A percentile compares a stretch with the other conserved stretches of the same genome.
Evolutionary conservation across 2,888 invertebrate genomes (phyloP).

Genomic region (Elmis aenea): DNA sequence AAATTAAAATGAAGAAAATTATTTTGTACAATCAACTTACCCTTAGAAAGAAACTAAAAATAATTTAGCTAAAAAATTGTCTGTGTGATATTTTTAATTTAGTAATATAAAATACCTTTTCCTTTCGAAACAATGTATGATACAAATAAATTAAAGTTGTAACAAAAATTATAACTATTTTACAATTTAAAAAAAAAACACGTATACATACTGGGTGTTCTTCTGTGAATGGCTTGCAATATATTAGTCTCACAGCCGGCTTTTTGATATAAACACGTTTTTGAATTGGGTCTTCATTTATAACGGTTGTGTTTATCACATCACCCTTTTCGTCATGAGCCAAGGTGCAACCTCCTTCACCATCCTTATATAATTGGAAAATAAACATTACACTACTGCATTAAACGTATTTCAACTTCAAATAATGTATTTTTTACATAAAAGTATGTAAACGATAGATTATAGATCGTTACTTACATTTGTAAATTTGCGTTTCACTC

Average conservation of each 20-base stretch:
- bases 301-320: conserved; percentile 47
- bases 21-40: no score
- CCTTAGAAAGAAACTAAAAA: no score
- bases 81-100: no score
- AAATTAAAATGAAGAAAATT: no score
- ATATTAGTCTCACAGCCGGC: conserved; percentile 54
- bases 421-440: conserved; percentile 5
- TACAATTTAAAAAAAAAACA: no score
- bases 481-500: conserved; percentile 50
- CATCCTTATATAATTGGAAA: conserved; percentile 45
- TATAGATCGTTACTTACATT: conserved; percentile 51
- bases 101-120: no score
- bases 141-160: no score
- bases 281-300: conserved; percentile 42
- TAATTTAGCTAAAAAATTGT: no score
- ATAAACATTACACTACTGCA: conserved; percentile 1
- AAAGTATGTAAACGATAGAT: background rate
- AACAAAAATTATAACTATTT: no score
- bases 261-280: conserved; percentile 42
- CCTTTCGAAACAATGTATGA: no score
- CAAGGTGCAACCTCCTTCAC: conserved; percentile 61
- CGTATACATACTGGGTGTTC: conserved; percentile 52
- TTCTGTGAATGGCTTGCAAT: conserved; percentile 55
- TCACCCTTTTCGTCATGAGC: conserved; percentile 59
- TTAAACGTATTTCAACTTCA: background rate